Base-by-base conservation (phyloP, 2,797 vertebrate genomes). In the Emys orbicularis region DNA sequence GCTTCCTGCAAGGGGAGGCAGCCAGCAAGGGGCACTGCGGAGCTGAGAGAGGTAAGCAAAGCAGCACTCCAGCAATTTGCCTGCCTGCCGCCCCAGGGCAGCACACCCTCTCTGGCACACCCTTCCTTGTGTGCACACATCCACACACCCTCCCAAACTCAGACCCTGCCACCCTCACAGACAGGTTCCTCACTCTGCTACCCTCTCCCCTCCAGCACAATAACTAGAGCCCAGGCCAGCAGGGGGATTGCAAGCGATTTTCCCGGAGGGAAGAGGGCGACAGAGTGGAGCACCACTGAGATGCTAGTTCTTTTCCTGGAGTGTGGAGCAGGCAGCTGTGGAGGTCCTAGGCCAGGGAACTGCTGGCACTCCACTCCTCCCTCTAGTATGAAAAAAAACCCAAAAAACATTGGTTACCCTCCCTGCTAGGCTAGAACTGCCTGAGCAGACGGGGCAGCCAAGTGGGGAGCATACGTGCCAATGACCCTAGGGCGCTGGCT, bases 291-390 rank as follows among this genome's bases (percentile, higher is more conserved):
- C 8, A 44, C 2, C 94, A 79, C 6, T 1, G 76, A 86, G 52
- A 84, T 9, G 1, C 53, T 93, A 97, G 56, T 12, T 57, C 27
- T 57, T 29, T 57, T 57, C 96, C 94, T 95, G 95, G 81, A 84
- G 90, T 92, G 84, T 87, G 96, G 88, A 23, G 59, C 81, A 68
- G 95, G 95, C 97, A 97, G 95, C 31, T 94, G 95, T 96, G 97
- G 96, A 97, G 96, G 96, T 97, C 91, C 96, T 15, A 96, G 88
- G 93, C 83, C 27, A 76, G 96, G 97, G 90, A 94, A 79, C 94
- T 94, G 68, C 25, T 93, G 90, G 52, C 86, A 93, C 56, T 94
- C 82, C 82, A 83, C 89, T 6, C n/a, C 87, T 88, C 81, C 77
- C 96, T 80, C 81, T 92, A 59, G 44, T 1, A 44, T 12, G 27